These are phyloP conservation scores for Sylvilagus bachmani DNA, from an alignment of 2,113 vertebrate genomes.

Conservation along the genomic window DNA sequence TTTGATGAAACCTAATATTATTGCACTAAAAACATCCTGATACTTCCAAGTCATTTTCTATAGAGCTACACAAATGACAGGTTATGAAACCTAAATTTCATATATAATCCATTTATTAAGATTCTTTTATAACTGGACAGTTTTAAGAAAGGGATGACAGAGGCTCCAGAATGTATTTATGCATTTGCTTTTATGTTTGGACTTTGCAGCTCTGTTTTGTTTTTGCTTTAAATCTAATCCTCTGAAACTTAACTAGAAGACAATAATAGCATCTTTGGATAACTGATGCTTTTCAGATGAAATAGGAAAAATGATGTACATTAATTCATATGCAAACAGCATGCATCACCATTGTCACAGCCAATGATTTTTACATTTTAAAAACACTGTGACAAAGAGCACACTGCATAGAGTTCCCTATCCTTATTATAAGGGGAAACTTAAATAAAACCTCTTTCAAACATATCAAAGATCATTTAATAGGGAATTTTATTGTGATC, in stretches of 20 bases:
- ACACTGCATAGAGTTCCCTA: neutral
- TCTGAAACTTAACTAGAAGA: slow-evolving; percentile 72
- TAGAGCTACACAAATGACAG: neutral
- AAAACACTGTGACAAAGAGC: slow-evolving; percentile 62
- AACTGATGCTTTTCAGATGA: slow-evolving; percentile 73
- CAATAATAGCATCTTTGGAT: slow-evolving; percentile 56
- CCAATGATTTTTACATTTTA: slow-evolving; percentile 65
- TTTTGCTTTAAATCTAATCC: slow-evolving; percentile 51
- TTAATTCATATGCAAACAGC: slow-evolving; percentile 76
- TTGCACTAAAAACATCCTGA: neutral
- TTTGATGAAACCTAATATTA: neutral
- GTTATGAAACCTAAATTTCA: neutral
- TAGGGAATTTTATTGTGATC: slow-evolving; percentile 67
- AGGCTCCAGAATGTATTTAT: neutral
- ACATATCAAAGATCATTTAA: slow-evolving; percentile 56
- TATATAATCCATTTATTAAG: neutral
- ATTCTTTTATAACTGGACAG: neutral
- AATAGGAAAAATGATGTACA: slow-evolving; percentile 65
- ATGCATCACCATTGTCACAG: slow-evolving; percentile 26
- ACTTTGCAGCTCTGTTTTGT: neutral
- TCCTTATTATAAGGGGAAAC: slow-evolving; percentile 9
- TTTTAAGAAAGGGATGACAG: neutral
- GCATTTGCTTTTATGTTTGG: neutral
- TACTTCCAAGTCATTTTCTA: neutral
- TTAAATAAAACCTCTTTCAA: neutral